These are phyloP conservation scores for Phalera bucephala DNA, from an alignment of 2,888 invertebrate species.

Conservation along the genomic window DNA sequence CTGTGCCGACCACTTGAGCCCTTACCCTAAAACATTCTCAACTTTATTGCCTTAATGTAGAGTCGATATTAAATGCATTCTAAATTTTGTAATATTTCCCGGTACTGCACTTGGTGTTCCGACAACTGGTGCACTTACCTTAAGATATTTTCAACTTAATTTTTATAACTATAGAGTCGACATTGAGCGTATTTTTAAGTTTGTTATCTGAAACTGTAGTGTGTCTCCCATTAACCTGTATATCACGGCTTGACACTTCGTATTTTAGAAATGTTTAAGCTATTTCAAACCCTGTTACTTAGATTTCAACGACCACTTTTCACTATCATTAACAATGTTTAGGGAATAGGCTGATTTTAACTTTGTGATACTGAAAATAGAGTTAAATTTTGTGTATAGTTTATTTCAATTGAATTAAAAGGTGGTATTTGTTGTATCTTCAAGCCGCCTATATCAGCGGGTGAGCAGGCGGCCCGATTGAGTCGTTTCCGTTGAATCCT, in stretches of 20 bases:
- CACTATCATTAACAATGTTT: too few relatives aligned
- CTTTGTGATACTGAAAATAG: too few relatives aligned
- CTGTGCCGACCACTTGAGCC: too few relatives aligned
- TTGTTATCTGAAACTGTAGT: conserved; percentile 50
- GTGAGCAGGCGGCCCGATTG: conserved; percentile 61
- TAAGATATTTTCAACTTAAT: conserved; percentile 22
- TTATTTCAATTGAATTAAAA: conserved; percentile 15
- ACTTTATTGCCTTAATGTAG: too few relatives aligned
- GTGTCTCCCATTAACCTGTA: conserved; percentile 59
- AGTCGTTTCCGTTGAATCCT: conserved; percentile 57
- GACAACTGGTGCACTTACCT: conserved; percentile 10
- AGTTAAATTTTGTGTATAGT: conserved; percentile 12
- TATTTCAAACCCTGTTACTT: too few relatives aligned
- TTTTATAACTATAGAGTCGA: conserved; percentile 16
- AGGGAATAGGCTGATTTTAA: too few relatives aligned
- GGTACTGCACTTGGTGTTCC: too few relatives aligned
- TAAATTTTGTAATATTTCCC: too few relatives aligned
- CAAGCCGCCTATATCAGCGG: conserved; percentile 51
- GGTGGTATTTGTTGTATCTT: conserved; percentile 39
- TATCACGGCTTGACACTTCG: conserved; percentile 64
- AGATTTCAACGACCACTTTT: too few relatives aligned
- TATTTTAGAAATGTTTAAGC: too few relatives aligned
- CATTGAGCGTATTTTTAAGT: conserved; percentile 8
- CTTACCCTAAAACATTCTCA: too few relatives aligned
- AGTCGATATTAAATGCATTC: too few relatives aligned